Base-by-base conservation (phyloP, 2,797 vertebrate genomes). In the Siniperca undulata region DNA sequence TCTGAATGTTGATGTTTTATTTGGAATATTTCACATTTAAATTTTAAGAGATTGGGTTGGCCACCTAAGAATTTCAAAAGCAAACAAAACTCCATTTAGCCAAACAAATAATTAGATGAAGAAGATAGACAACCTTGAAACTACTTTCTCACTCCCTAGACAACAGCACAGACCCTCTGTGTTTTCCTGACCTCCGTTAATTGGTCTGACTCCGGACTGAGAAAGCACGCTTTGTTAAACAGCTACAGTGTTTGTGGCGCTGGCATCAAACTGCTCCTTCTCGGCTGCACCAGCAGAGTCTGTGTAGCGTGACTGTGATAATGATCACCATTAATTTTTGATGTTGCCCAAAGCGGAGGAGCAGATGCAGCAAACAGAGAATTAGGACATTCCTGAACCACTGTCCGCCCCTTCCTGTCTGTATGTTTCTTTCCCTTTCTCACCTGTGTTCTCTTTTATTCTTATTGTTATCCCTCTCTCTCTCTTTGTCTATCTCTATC, bases 241-340 rank as follows among this genome's bases (percentile, higher is more conserved):
- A 91, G 78, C 86, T 52, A 73, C 83, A 69, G 60, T 73, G 89
- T 89, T 87, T 83, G 69, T 30, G 60, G 60, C 84, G 83, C 84
- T 3, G 42, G 65, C 48, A 7, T 90, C 87, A 90, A 80, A 85
- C 89, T 76, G 86, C 76, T 87, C 70, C 89, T 86, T 88, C 90
- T 87, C 72, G 5, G 69, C 89, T 84, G 83, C 7, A 86, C 82
- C 75, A 80, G 82, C 81, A 64, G 82, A 87, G 60, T 64, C 85
- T 84, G 77, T 88, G 92, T 78, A 87, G 91, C 91, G 74, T 92
- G 89, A 91, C 93, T 64, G 61, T 13, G 85, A 89, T 92, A 95
- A 95, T 93, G 93, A 94, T 93, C 93, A 38, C 90, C 91, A 94
- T 95, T 94, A 82, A 94, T 93, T 91, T 83, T 84, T 91, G 92